These are phyloP conservation scores for Cygnus olor DNA, from an alignment of 2,797 vertebrate genomes.

Conservation along the genomic window DNA sequence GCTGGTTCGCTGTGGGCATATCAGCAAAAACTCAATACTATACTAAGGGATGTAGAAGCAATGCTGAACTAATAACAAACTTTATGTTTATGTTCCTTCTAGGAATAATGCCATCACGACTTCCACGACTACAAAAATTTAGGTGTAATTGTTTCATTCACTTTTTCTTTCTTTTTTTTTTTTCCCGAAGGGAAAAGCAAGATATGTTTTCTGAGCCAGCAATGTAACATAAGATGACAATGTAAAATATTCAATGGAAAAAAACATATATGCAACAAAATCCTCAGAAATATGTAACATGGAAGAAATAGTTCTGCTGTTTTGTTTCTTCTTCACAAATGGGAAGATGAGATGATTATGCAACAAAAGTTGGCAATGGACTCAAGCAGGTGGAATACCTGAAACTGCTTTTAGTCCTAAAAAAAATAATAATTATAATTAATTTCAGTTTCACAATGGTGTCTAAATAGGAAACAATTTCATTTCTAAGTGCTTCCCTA, in stretches of 20 bases:
- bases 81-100: background rate
- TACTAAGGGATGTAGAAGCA: background rate
- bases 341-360: background rate
- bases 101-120: background rate
- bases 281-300: background rate
- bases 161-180: background rate
- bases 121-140: background rate
- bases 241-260: background rate
- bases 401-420: background rate
- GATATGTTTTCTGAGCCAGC: background rate
- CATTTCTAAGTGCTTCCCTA: background rate
- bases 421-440: background rate
- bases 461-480: background rate
- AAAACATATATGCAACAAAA: background rate
- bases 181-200: background rate
- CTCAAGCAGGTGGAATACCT: background rate
- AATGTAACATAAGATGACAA: background rate
- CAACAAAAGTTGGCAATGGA: background rate
- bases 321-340: background rate
- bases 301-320: background rate
- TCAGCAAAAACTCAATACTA: background rate
- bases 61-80: background rate
- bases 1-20: background rate
- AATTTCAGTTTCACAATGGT: background rate
- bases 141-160: background rate